These are phyloP conservation scores for Rhincodon typus DNA, from an alignment of 2,797 vertebrate species.

Conservation along the genomic window DNA sequence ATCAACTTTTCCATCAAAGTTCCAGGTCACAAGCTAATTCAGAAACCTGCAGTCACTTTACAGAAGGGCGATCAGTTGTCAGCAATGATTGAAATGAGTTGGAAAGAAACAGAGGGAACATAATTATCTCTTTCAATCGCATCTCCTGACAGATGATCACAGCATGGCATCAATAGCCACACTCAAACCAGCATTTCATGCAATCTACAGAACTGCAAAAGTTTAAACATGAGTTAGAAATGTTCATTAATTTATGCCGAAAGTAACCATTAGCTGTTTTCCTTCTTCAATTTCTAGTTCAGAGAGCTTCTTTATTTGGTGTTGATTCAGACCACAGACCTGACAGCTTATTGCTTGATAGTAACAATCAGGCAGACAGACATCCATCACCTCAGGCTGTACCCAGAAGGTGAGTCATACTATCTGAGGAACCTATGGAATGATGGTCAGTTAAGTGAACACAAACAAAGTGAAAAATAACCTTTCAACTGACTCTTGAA, in stretches of 20 bases:
- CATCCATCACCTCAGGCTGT: constrained; percentile 71
- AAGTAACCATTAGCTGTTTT: constrained; percentile 25
- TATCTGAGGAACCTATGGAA: not conserved
- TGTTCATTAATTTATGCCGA: not conserved
- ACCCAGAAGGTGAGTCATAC: constrained; percentile 65
- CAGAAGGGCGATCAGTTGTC: not conserved
- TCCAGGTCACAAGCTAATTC: not conserved
- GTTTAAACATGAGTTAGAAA: not conserved
- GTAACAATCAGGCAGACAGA: constrained; percentile 75
- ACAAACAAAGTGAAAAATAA: too few species aligned
- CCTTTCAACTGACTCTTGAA: not conserved
- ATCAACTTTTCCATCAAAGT: not conserved
- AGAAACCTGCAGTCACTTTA: not conserved
- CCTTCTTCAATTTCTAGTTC: constrained; percentile 62
- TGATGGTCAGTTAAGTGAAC: not conserved
- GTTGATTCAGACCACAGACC: constrained; percentile 76
- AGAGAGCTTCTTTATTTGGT: constrained; percentile 81
- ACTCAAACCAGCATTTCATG: not conserved
- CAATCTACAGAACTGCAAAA: not conserved
- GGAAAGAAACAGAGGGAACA: not conserved
- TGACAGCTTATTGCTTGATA: constrained; percentile 63
- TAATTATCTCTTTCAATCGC: not conserved
- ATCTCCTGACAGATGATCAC: not conserved
- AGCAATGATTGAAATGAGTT: not conserved
- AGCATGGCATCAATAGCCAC: not conserved